Conservation (phyloP, 2,113 vertebrate species). For the Axis porcinus region DNA sequence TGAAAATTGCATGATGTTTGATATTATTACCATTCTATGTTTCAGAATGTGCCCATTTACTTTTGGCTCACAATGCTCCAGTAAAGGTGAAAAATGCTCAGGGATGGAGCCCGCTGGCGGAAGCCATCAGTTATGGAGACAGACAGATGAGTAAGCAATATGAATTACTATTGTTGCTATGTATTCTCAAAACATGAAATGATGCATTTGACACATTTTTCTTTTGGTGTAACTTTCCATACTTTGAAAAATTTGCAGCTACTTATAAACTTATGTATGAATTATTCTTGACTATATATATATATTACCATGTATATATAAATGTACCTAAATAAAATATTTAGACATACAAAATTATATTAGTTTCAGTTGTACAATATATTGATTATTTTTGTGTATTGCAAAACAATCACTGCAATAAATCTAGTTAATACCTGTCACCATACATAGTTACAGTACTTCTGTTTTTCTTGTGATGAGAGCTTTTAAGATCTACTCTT, state of each 20-base stretch:
- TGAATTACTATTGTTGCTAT: background rate
- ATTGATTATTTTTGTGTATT: background rate
- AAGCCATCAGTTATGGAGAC: conserved; percentile 99
- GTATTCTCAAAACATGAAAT: background rate
- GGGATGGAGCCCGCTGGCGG: conserved; percentile 99
- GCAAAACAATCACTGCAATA: background rate
- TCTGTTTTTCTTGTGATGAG: background rate
- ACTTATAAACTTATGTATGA: background rate
- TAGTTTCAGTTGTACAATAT: background rate
- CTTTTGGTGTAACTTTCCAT: background rate
- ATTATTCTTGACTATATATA: background rate
- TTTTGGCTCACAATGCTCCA: conserved; percentile 98
- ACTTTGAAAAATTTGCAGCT: background rate
- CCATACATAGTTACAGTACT: background rate
- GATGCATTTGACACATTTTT: background rate
- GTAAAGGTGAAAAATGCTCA: conserved; percentile 99
- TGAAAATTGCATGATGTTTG: background rate
- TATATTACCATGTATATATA: background rate
- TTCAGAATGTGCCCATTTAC: conserved; percentile 97
- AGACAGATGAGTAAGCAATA: conserved; percentile 96
- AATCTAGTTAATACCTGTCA: background rate
- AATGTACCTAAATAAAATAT: background rate
- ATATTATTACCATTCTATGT: conserved; percentile 11
- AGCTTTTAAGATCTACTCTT: background rate
- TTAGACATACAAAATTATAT: background rate